Evolutionary conservation across 2,797 vertebrate genomes (phyloP).

Genomic region (Halcyon leucocephala): DNA sequence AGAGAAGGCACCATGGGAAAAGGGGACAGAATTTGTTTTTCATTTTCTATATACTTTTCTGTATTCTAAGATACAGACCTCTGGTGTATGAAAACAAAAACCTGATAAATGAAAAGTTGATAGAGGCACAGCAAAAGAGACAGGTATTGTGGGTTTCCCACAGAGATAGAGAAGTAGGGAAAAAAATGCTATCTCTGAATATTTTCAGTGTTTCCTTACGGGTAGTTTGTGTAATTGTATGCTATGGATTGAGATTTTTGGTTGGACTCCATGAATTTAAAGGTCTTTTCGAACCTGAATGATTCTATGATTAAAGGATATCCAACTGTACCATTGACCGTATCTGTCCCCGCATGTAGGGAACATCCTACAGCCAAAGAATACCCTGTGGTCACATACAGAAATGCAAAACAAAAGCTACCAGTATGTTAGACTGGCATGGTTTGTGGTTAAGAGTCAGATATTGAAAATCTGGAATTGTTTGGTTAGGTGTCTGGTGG

Average conservation of each 20-base stretch:
- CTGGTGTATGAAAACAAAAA: background rate
- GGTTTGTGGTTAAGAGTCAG: background rate
- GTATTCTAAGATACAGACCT: background rate
- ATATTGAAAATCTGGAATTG: background rate
- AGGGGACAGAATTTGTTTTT: background rate
- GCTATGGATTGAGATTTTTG: background rate
- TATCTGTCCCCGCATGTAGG: background rate
- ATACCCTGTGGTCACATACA: background rate
- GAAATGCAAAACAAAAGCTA: background rate
- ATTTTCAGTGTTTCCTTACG: background rate
- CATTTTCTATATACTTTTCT: background rate
- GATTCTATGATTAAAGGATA: background rate
- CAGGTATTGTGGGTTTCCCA: background rate
- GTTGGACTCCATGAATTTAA: background rate
- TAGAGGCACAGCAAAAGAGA: background rate
- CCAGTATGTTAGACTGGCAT: rapidly evolving
- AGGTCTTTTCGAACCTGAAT: background rate
- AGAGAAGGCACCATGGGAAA: background rate
- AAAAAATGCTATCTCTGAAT: background rate
- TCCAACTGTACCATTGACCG: background rate
- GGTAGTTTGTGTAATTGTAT: background rate
- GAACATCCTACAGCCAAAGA: background rate
- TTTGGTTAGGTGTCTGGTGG: background rate
- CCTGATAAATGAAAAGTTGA: background rate
- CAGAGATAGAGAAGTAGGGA: background rate